Conservation (phyloP, 2,797 vertebrate species). For the Helicolenus hilgendorfi region DNA sequence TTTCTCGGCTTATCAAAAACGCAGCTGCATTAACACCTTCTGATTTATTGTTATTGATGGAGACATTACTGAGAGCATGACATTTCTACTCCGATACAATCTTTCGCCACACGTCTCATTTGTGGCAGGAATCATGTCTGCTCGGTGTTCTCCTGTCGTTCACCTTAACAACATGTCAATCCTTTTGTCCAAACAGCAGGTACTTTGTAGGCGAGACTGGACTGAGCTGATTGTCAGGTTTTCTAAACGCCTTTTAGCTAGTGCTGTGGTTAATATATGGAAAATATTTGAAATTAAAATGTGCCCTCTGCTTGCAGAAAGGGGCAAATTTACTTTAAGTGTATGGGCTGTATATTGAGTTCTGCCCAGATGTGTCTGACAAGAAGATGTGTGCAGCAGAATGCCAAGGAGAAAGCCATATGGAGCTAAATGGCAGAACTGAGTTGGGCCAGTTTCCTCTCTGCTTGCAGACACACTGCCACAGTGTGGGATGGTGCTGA, state of each 20-base stretch:
- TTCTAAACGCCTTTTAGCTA: constrained; percentile 27
- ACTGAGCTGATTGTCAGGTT: constrained; percentile 41
- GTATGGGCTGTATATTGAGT: constrained; percentile 8
- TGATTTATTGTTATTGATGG: constrained; percentile 63
- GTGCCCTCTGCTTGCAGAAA: background rate
- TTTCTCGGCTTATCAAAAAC: constrained; percentile 32
- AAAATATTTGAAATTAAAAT: constrained; percentile 25
- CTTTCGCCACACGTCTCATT: constrained; percentile 41
- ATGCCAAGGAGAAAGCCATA: constrained; percentile 50
- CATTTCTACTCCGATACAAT: constrained; percentile 52
- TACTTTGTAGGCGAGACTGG: constrained; percentile 30
- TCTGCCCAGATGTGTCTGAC: constrained; percentile 39
- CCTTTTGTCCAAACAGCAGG: constrained; percentile 39
- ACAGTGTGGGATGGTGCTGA: constrained; percentile 42
- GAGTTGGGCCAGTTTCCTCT: constrained; percentile 33
- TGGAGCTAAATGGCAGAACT: constrained; percentile 51
- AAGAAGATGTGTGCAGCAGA: constrained; percentile 24
- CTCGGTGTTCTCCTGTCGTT: constrained; percentile 19
- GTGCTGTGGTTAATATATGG: constrained; percentile 22
- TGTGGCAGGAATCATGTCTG: constrained; percentile 43
- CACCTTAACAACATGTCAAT: constrained; percentile 60
- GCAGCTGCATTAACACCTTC: constrained; percentile 24
- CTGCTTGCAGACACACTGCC: constrained; percentile 44
- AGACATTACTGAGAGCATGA: constrained; percentile 58
- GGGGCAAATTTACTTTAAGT: background rate